Evolutionary conservation across 2,113 vertebrate genomes (phyloP).

Genomic region (Isichthys henryi): DNA sequence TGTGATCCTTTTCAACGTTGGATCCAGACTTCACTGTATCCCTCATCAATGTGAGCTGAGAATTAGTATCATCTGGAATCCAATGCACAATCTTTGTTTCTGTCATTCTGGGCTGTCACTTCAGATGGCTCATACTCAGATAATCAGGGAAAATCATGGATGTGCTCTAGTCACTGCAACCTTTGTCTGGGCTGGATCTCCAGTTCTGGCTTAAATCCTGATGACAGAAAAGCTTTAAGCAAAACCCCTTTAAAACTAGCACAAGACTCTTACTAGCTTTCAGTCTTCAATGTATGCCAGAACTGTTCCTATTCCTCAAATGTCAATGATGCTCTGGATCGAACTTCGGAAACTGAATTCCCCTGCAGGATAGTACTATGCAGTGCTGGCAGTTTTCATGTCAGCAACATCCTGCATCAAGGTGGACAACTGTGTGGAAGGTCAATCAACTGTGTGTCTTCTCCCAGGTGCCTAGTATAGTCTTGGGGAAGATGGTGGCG

Average conservation of each 20-base stretch:
- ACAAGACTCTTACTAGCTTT: background rate
- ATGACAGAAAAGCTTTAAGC: background rate
- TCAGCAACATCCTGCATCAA: background rate
- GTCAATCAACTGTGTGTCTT: background rate
- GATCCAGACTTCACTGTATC: background rate
- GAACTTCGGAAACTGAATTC: background rate
- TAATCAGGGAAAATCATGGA: background rate
- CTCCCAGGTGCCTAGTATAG: background rate
- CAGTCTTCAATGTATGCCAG: background rate
- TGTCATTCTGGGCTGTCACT: background rate
- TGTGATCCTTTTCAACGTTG: background rate
- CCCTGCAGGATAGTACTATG: background rate
- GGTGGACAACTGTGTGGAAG: background rate
- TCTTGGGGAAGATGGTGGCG: too few species aligned
- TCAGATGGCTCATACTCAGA: background rate
- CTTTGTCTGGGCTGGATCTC: background rate
- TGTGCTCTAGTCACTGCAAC: background rate
- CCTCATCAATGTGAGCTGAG: background rate
- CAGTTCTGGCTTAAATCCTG: background rate
- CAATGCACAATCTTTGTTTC: background rate
- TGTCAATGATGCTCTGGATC: background rate
- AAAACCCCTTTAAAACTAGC: background rate
- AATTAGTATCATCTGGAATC: background rate
- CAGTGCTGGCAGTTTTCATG: background rate
- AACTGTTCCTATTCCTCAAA: background rate